Evolutionary conservation across 2,113 vertebrate genomes (phyloP), one percentile per base, ranked within the genome.

Genomic region (Cromileptes altivelis): DNA sequence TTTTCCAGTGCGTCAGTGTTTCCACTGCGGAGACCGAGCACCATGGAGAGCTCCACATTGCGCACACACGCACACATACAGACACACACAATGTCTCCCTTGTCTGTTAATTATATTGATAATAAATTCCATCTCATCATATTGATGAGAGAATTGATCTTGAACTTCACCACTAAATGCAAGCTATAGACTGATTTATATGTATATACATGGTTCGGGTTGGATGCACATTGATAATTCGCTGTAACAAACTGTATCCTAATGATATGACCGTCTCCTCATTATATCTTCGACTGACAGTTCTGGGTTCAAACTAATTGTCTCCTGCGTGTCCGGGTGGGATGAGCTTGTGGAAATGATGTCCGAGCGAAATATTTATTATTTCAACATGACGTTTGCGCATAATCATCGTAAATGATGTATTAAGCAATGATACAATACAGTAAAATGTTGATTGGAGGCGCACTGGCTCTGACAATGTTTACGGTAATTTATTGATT

Each of bases 311-410:
- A 73, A 77, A 84, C 73, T 95, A 95, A 94, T 92, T 94, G 85
- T 81, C 70, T 80, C 67, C 68, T 64, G 56, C 65, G 42, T 85
- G 69, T 85, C 93, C 86, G 75, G 83, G 78, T 92, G 89, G 85
- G 86, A 89, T 93, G 84, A 94, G 86, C 87, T 92, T 90, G 85
- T 94, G 91, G 88, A 95, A 93, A 91, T 90, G 82, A 93, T 70
- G 80, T 86, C 76, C 62, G 23, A 55, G 33, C 52, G 60, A 68
- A 84, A 80, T 90, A 82, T 87, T 85, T 85, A 86, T 89, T 82
- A 75, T 81, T 72, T 58, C 70, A 58, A 79, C 70, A 58, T 67
- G n/a, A 65, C 37, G 17, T 73, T 14, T 60, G 6, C 17, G 21
- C 21, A 55, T 37, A 57, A 53, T 57, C 56, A 52, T 83, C 19